Conservation (phyloP, 2,888 invertebrate genomes). For the Aelia acuminata region DNA sequence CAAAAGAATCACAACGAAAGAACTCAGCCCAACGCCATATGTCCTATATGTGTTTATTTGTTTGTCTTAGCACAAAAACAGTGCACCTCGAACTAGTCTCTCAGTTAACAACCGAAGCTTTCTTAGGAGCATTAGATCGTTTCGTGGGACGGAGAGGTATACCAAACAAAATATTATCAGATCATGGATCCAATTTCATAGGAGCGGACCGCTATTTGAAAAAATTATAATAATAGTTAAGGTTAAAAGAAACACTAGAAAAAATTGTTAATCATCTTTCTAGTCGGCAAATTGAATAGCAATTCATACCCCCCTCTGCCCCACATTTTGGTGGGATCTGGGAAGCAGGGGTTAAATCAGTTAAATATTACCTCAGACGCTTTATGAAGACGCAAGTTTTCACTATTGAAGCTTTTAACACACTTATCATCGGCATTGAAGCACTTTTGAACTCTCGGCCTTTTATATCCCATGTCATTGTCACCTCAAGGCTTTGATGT, state of each 20-base stretch:
- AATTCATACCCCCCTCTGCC: no score
- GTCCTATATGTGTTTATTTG: constrained; percentile 18
- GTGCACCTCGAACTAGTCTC: no score
- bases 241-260: background rate
- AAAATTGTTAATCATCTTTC: background rate
- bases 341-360: no score
- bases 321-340: no score
- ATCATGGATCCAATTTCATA: no score
- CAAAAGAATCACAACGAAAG: no score
- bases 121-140: no score
- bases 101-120: no score
- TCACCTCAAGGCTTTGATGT: constrained; percentile 65
- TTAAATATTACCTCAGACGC: constrained; percentile 67
- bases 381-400: constrained; percentile 66
- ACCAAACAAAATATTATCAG: no score
- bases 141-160: no score
- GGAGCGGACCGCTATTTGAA: background rate
- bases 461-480: constrained; percentile 65
- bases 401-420: constrained; percentile 67
- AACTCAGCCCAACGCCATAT: constrained; percentile 64
- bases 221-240: background rate
- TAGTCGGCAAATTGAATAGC: background rate
- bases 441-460: constrained; percentile 67
- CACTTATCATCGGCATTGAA: constrained; percentile 66
- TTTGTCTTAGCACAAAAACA: no score